Conservation (phyloP, 2,888 invertebrate species). For the Tryphoninae sp. region DNA sequence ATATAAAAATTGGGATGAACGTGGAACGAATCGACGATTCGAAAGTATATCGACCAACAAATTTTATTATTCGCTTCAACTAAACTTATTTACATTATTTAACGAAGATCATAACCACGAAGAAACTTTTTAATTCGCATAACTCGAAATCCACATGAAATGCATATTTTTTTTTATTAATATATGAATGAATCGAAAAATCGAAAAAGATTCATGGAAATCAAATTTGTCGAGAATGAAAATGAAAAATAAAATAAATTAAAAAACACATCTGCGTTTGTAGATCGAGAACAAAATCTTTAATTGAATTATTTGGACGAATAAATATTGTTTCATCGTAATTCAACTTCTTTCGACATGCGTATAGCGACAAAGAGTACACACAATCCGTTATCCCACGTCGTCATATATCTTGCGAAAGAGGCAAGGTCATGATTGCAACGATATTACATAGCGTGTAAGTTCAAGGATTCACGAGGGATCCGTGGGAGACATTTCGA, state of each 20-base stretch:
- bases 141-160: background rate
- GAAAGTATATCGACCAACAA: too few relatives aligned
- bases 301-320: background rate
- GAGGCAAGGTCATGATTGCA: constrained; percentile 52
- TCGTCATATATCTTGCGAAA: constrained; percentile 11
- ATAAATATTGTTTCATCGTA: constrained; percentile 1
- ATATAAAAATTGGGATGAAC: background rate
- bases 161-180: background rate
- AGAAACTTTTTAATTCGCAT: background rate
- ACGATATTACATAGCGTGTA: constrained; percentile 23
- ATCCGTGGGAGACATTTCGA: constrained; percentile 45
- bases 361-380: background rate
- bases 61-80: too few relatives aligned
- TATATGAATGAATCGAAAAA: too few relatives aligned
- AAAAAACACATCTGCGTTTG: background rate
- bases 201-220: too few relatives aligned
- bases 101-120: background rate
- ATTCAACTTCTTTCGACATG: background rate
- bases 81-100: too few relatives aligned
- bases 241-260: too few relatives aligned
- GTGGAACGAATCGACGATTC: background rate
- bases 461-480: constrained; percentile 52
- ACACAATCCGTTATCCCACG: constrained; percentile 16
- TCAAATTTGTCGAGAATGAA: too few relatives aligned
- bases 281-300: background rate